These are phyloP conservation scores for Cettia cetti DNA, from an alignment of 2,113 vertebrate genomes.

Conservation along the genomic window DNA sequence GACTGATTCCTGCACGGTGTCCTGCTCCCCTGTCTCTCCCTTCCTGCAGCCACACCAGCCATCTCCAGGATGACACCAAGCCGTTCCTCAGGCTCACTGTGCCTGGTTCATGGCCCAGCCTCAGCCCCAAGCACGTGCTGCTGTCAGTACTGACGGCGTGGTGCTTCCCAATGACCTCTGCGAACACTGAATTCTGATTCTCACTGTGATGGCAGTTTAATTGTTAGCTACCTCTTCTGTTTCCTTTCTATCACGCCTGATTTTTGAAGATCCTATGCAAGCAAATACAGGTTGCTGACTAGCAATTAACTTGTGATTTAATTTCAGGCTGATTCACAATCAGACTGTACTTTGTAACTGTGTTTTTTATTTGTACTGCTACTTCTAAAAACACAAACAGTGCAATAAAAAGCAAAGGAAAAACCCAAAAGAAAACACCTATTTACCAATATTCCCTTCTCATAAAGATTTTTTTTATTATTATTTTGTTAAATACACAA, in stretches of 20 bases:
- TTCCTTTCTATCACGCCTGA: not conserved
- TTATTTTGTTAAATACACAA: not conserved
- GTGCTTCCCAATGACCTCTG: not conserved
- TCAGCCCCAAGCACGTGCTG: not conserved
- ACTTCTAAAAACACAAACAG: not conserved
- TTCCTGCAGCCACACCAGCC: not conserved
- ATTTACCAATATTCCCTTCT: not conserved
- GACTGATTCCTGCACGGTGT: not conserved
- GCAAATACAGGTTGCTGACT: not conserved
- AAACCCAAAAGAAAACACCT: not conserved
- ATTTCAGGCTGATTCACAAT: not conserved
- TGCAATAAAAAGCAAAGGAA: not conserved
- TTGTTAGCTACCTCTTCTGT: not conserved
- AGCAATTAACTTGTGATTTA: not conserved
- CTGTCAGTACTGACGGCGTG: not conserved
- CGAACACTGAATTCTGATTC: not conserved
- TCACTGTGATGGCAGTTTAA: not conserved
- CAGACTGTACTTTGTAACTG: not conserved
- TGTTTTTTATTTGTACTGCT: not conserved
- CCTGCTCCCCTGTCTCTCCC: not conserved
- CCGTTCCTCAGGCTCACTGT: not conserved
- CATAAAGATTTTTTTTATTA: too few species aligned
- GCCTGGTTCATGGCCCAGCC: not conserved
- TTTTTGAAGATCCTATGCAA: not conserved
- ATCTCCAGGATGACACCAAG: not conserved